Conservation (phyloP, 2,888 invertebrate genomes). For the Caenorhabditis sinica region DNA sequence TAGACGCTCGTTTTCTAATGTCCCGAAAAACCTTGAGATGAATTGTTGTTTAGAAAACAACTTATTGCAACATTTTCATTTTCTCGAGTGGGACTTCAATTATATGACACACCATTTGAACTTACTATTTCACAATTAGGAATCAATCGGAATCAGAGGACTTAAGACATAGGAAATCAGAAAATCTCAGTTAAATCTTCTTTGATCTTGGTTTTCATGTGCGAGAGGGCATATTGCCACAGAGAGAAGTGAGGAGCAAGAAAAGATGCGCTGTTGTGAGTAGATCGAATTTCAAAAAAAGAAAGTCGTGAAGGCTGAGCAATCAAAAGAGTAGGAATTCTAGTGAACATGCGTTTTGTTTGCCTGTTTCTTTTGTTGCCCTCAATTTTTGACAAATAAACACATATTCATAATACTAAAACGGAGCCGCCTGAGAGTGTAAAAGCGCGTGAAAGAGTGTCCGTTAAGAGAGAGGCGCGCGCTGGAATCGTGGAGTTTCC, state of each 20-base stretch:
- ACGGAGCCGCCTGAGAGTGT: slow-evolving; percentile 1
- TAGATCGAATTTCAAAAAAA: slow-evolving; percentile 60
- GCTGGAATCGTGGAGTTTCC: slow-evolving; percentile 43
- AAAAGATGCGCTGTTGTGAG: slow-evolving; percentile 62
- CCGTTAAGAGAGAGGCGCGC: background rate
- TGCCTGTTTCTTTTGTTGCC: slow-evolving; percentile 53
- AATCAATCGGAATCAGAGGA: background rate
- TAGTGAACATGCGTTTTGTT: slow-evolving; percentile 61
- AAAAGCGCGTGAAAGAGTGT: background rate
- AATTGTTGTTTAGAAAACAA: slow-evolving; percentile 47
- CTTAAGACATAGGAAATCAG: background rate
- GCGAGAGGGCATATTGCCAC: slow-evolving; percentile 40
- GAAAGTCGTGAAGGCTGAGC: slow-evolving; percentile 55
- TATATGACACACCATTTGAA: background rate
- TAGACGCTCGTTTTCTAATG: slow-evolving; percentile 31
- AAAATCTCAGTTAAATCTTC: slow-evolving; percentile 40
- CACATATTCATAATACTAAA: slow-evolving; percentile 30
- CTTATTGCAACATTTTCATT: slow-evolving; percentile 16
- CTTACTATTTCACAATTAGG: slow-evolving; percentile 22
- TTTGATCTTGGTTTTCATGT: slow-evolving; percentile 24
- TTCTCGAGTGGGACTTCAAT: slow-evolving; percentile 19
- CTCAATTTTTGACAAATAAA: slow-evolving; percentile 51
- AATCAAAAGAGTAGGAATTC: slow-evolving; percentile 43
- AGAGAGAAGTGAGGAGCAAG: slow-evolving; percentile 39
- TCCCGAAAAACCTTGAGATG: slow-evolving; percentile 51